phyloP scores from a whole-genome alignment of 2,888 invertebrate genomes.

The Drosophila planitibia region DNA sequence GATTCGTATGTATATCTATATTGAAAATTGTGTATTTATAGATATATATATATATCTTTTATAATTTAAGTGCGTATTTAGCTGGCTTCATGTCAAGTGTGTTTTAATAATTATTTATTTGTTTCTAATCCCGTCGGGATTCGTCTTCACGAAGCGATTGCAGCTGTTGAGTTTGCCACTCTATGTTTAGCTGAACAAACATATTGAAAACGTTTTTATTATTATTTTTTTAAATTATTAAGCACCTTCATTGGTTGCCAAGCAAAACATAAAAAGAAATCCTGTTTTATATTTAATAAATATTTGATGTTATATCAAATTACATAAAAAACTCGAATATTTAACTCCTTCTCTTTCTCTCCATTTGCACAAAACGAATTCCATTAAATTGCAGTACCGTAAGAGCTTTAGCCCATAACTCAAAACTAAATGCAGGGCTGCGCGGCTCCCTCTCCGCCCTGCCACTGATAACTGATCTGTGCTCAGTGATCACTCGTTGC shows the following conservation, averaged over 20 bases:
- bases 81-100: not conserved
- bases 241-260: not conserved
- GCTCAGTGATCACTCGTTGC: constrained; percentile 33
- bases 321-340: not conserved
- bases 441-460: constrained; percentile 1
- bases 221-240: not conserved
- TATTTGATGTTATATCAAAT: not conserved
- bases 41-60: not conserved
- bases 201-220: not conserved
- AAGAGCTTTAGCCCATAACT: constrained; percentile 50
- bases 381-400: constrained; percentile 41
- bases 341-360: not conserved
- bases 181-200: not conserved
- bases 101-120: no score
- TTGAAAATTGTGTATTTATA: not conserved
- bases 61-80: not conserved
- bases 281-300: not conserved
- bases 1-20: not conserved
- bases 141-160: not conserved
- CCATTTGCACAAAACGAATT: not conserved
- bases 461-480: constrained; percentile 52
- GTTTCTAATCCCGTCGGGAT: not conserved
- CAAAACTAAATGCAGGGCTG: constrained; percentile 51
- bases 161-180: not conserved
- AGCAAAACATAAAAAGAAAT: not conserved